Percentiles rank a stretch among this genome's conserved stretches.
Conservation (phyloP, 2,797 vertebrate species). For the Microctenopoma steveboyesi region DNA sequence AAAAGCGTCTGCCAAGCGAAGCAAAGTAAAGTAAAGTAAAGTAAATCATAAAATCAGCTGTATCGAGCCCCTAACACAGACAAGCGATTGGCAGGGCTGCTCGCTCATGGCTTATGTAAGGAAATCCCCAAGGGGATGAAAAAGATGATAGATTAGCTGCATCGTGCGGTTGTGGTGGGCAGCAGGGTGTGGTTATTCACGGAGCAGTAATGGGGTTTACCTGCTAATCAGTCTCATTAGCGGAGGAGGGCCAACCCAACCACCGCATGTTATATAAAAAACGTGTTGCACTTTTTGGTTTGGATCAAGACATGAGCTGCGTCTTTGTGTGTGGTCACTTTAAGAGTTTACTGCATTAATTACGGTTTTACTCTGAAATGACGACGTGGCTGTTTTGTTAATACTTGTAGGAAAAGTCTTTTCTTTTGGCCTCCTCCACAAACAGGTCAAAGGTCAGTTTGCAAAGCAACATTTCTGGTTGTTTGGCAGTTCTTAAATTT, state of each 20-base stretch:
- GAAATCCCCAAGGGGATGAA: constrained; percentile 1
- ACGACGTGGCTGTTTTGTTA: constrained; percentile 12
- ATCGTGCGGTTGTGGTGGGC: constrained; percentile 19
- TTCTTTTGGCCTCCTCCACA: background rate
- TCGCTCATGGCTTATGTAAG: constrained; percentile 5
- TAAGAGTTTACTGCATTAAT: constrained; percentile 16
- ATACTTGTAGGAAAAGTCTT: constrained; percentile 15
- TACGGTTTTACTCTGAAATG: background rate
- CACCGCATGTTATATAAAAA: constrained; percentile 34
- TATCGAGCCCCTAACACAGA: constrained; percentile 7
- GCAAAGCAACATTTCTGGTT: background rate
- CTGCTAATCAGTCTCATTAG: constrained; percentile 40
- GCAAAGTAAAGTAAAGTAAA: no score
- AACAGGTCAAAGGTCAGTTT: constrained; percentile 18
- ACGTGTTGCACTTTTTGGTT: constrained; percentile 51
- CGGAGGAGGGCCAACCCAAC: constrained; percentile 19
- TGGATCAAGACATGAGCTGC: constrained; percentile 40
- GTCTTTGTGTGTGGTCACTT: background rate
- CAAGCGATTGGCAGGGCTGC: constrained; percentile 33
- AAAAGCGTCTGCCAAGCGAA: no score
- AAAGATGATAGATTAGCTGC: constrained; percentile 35
- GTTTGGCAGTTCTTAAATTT: background rate
- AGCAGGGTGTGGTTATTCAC: constrained; percentile 30
- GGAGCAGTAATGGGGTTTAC: constrained; percentile 27
- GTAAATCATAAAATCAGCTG: background rate